Conservation (phyloP, 2,888 invertebrate species). For the Osmoderma eremita region DNA sequence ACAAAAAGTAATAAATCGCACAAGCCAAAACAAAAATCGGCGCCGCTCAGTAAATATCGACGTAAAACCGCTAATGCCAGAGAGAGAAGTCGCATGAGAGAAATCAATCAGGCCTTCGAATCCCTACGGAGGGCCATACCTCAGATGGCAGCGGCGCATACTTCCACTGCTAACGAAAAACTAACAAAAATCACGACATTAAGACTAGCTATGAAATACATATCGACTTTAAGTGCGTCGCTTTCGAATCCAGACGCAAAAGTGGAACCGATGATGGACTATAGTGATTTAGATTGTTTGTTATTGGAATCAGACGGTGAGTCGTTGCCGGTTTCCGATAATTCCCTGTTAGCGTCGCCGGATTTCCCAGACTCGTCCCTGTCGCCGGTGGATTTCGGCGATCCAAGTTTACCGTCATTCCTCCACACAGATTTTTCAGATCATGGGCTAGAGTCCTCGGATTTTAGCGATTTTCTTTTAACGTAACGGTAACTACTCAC, state of each 20-base stretch:
- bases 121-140: conserved; percentile 82
- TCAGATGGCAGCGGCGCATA: conserved; percentile 55
- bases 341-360: conserved; percentile 67
- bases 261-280: conserved; percentile 53
- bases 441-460: conserved; percentile 57
- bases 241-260: conserved; percentile 57
- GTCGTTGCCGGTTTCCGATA: conserved; percentile 67
- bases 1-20: conserved; percentile 49
- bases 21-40: conserved; percentile 72
- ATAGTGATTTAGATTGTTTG: conserved; percentile 63
- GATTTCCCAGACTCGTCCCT: conserved; percentile 66
- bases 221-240: conserved; percentile 77
- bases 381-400: conserved; percentile 68
- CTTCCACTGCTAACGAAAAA: conserved; percentile 75
- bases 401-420: conserved; percentile 59
- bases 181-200: conserved; percentile 91
- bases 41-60: conserved; percentile 87
- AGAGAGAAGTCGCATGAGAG: conserved; percentile 87
- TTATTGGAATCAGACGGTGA: conserved; percentile 71
- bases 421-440: conserved; percentile 61
- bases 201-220: conserved; percentile 88
- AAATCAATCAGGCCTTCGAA: conserved; percentile 91
- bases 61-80: conserved; percentile 91
- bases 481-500: conserved; percentile 53
- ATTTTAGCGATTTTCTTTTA: conserved; percentile 61